Evolutionary conservation across 2,888 invertebrate genomes (phyloP), one percentile per base, ranked within the genome.

Genomic region (Nomada flava): DNA sequence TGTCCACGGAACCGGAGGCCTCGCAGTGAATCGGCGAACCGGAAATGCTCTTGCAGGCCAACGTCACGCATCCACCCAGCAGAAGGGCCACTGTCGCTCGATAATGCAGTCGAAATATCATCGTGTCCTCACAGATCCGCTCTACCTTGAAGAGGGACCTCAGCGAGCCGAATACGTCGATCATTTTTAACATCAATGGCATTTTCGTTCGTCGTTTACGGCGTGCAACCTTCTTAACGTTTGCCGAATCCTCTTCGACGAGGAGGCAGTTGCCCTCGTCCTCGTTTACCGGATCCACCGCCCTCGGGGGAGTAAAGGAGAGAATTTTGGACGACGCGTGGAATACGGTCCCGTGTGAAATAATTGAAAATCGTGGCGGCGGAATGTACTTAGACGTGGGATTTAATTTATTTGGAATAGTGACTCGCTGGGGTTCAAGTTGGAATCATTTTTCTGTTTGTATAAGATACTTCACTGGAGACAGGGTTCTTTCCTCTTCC

Each of bases 41-140:
- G 64, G 93, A 93, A 69, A 93, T 90, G 82, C 93, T 93, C 91
- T 92, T 95, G 92, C 89, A 95, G 3, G 95, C 95, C 55, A 95
- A 93, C 29, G 95, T 95, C 64, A 95, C 91, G 83, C 94, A 94
- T 82, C 95, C 94, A 55, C 94, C 94, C 62, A 95, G 90, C 64
- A 95, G 90, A 1, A 95, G 91, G 75, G 95, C 94, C 15, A 95
- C 94, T 1, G 95, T 95, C 59, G 94, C 94, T 62, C 94, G 94
- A 91, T 95, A 95, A 85, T 95, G 95, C 50, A 95, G 92, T 0
- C 95, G 94, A 86, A 95, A 95, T 65, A 95, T 93, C 64, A 94
- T 89, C n/a, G 94, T 94, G 86, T 95, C 95, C 83, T 94, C 94
- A 68, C 94, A 91, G 50, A 90, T 89, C 44, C 92, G 89, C 73